Percentiles rank a stretch among this genome's conserved stretches.
phyloP scores from a whole-genome alignment of 1,140 invertebrate genomes.

The Lordiphosa stackelbergi region DNA sequence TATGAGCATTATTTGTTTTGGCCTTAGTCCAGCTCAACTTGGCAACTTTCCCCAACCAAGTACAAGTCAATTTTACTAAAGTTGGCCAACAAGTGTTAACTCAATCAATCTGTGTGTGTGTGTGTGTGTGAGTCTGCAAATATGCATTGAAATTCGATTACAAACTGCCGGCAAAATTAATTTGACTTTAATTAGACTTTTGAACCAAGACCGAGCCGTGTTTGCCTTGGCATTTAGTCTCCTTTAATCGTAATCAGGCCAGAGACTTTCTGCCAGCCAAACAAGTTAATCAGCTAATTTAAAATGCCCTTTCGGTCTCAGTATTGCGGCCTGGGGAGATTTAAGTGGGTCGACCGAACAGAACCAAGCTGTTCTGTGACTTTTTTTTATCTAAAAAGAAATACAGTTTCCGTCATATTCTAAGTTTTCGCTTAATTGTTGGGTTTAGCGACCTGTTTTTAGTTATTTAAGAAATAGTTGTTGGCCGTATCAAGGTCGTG shows the following conservation, averaged over 20 bases:
- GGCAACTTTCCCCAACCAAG: conserved; percentile 12
- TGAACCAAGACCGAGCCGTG: conserved; percentile 15
- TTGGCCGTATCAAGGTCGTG: too few relatives aligned
- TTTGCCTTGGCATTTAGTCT: conserved; percentile 42
- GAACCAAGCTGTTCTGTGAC: too few relatives aligned
- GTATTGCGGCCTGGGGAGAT: conserved; percentile 2
- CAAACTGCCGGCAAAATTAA: conserved; percentile 49
- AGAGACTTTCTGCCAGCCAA: too few relatives aligned
- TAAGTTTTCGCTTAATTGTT: too few relatives aligned
- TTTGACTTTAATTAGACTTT: conserved; percentile 65
- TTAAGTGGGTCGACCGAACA: too few relatives aligned
- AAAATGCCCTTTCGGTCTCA: conserved; percentile 25
- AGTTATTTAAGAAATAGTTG: too few relatives aligned
- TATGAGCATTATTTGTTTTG: conserved; percentile 48
- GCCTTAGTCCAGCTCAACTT: conserved; percentile 20
- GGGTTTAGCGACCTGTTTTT: too few relatives aligned
- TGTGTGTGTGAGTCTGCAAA: conserved; percentile 29
- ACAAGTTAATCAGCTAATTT: conserved; percentile 26
- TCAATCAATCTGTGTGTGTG: conserved; percentile 48
- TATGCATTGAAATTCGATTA: conserved; percentile 24
- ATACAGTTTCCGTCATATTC: too few relatives aligned
- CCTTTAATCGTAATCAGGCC: neutral
- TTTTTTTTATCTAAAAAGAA: too few relatives aligned
- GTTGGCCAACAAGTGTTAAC: conserved; percentile 66
- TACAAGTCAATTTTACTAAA: conserved; percentile 47